Conservation (phyloP, 2,888 invertebrate species). For the Pardosa pseudoannulata region DNA sequence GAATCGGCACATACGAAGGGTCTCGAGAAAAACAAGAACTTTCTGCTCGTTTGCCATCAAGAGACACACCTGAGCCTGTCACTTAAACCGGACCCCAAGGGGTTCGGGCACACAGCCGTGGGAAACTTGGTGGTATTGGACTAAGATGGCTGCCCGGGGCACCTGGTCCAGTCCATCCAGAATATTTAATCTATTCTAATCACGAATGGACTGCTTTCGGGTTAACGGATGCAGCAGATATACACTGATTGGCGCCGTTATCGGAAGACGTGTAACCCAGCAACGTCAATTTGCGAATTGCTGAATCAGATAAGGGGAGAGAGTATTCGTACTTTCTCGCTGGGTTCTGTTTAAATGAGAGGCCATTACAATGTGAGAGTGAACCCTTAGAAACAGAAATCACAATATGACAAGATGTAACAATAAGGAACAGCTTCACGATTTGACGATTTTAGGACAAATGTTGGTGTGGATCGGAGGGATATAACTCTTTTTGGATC, state of each 20-base stretch:
- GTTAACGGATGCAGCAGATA: conserved; percentile 1
- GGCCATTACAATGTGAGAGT: background rate
- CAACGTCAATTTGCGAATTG: background rate
- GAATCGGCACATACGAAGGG: too few species aligned
- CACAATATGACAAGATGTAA: too few species aligned
- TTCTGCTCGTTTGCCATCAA: background rate
- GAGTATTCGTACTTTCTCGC: background rate
- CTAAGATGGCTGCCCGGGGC: background rate
- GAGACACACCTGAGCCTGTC: background rate
- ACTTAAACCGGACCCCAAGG: background rate
- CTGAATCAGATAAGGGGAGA: background rate
- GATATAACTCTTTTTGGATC: too few species aligned
- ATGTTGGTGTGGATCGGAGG: too few species aligned
- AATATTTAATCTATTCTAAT: background rate
- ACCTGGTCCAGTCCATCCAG: background rate
- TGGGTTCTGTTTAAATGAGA: background rate
- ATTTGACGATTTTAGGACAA: too few species aligned
- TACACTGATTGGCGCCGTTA: background rate
- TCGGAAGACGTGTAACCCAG: background rate
- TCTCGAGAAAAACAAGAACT: background rate
- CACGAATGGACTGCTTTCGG: background rate
- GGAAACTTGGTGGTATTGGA: conserved; percentile 1
- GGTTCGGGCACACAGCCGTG: background rate
- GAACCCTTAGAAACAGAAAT: background rate
- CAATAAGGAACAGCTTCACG: too few species aligned